Conservation (phyloP, 1,140 invertebrate species). For the Drosophila bifasciata region DNA sequence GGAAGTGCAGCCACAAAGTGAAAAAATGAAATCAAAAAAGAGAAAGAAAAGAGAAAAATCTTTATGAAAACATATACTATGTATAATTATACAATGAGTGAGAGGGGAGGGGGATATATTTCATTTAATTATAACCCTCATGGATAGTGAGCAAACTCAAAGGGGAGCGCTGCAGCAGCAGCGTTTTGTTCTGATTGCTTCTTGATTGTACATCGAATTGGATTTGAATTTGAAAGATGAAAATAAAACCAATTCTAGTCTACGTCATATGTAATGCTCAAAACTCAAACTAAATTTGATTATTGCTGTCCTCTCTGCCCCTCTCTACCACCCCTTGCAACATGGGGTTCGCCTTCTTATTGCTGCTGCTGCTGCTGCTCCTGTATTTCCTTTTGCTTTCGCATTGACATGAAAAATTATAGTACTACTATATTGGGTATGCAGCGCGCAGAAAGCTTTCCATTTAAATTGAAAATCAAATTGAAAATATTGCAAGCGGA, state of each 20-base stretch:
- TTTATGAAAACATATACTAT: neutral
- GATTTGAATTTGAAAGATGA: slow-evolving; percentile 14
- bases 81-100: slow-evolving; percentile 33
- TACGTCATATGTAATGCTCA: slow-evolving; percentile 20
- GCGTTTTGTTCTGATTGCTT: slow-evolving; percentile 25
- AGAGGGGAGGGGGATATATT: neutral
- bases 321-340: too few relatives aligned
- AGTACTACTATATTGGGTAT: slow-evolving; percentile 11
- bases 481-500: slow-evolving; percentile 79
- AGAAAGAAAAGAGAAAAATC: neutral
- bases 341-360: neutral
- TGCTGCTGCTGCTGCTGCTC: neutral
- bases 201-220: slow-evolving; percentile 13
- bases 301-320: slow-evolving; percentile 22
- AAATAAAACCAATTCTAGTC: slow-evolving; percentile 19
- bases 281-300: slow-evolving; percentile 39
- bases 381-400: neutral
- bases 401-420: slow-evolving; percentile 46
- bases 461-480: slow-evolving; percentile 77
- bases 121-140: slow-evolving; percentile 35
- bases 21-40: neutral
- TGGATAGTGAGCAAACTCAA: neutral
- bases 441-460: slow-evolving; percentile 55
- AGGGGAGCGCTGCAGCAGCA: neutral
- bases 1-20: neutral